Conservation (phyloP, 2,113 vertebrate genomes). For the Seriola rivoliana region DNA sequence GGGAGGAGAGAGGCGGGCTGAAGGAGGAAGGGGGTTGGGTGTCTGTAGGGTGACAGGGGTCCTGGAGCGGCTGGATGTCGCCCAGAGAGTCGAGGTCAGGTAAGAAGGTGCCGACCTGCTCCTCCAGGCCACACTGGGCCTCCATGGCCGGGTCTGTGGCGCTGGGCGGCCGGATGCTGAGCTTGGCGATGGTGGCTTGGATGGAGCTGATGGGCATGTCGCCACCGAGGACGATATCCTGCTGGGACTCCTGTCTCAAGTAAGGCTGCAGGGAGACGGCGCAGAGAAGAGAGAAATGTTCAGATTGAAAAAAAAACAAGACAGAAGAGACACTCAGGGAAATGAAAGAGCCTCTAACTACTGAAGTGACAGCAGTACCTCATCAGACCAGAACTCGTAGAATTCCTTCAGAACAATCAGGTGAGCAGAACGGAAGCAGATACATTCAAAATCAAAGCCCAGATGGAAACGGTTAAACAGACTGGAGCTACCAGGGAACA, state of each 20-base stretch:
- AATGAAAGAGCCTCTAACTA: background rate
- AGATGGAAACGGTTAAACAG: background rate
- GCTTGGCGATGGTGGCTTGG: constrained; percentile 97
- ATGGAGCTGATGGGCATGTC: constrained; percentile 98
- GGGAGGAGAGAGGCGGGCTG: constrained; percentile 71
- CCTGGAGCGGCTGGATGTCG: constrained; percentile 52
- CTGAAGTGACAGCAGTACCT: constrained; percentile 10
- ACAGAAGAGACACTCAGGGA: background rate
- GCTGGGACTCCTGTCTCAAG: constrained; percentile 90
- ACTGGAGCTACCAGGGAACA: background rate
- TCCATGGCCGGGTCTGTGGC: constrained; percentile 59
- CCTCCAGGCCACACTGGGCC: constrained; percentile 38
- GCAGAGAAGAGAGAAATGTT: background rate
- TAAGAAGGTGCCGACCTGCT: constrained; percentile 24
- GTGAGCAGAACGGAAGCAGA: constrained; percentile 23
- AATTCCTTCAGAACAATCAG: constrained; percentile 34
- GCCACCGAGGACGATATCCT: constrained; percentile 92
- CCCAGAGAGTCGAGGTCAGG: constrained; percentile 26
- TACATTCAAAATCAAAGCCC: constrained; percentile 3
- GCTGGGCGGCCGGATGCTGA: constrained; percentile 88
- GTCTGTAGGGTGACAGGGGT: constrained; percentile 13
- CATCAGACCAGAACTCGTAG: constrained; percentile 47
- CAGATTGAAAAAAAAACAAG: background rate
- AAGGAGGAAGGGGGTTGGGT: constrained; percentile 11
- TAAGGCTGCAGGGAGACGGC: constrained; percentile 79